Conservation (phyloP, 1,140 invertebrate species). For the Drosophila truncata region DNA sequence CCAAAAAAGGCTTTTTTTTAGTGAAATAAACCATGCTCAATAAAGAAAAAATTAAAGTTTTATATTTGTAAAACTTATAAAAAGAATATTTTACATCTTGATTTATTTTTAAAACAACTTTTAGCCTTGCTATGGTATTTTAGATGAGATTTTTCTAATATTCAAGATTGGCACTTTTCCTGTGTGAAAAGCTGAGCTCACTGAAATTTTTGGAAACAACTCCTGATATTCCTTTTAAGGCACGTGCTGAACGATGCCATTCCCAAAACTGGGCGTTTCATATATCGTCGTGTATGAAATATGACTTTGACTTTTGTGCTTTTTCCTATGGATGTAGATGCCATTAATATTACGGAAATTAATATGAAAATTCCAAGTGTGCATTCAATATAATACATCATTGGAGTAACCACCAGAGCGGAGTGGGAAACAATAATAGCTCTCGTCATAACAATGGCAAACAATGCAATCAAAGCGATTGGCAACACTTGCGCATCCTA, state of each 20-base stretch:
- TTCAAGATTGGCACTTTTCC: background rate
- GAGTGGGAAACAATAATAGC: constrained; percentile 61
- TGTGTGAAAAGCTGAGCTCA: background rate
- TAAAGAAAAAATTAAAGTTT: background rate
- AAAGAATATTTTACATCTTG: background rate
- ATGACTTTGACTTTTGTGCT: constrained; percentile 48
- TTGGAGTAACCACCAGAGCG: constrained; percentile 45
- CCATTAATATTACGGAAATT: constrained; percentile 80
- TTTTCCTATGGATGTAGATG: constrained; percentile 21
- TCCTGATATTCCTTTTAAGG: background rate
- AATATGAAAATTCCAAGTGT: constrained; percentile 84
- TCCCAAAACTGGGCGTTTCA: constrained; percentile 27
- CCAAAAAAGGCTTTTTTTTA: no score
- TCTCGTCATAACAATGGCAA: constrained; percentile 69
- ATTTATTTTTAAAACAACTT: background rate
- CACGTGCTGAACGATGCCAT: constrained; percentile 25
- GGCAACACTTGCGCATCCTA: constrained; percentile 81
- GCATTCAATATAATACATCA: constrained; percentile 77
- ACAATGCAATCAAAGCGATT: constrained; percentile 84
- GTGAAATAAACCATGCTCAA: no score
- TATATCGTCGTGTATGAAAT: constrained; percentile 61
- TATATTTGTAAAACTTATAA: background rate
- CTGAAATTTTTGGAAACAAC: background rate
- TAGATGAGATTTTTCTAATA: background rate
- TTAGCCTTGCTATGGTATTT: background rate